Base-by-base conservation (phyloP, 2,888 invertebrate genomes). In the Nebria brevicollis region DNA sequence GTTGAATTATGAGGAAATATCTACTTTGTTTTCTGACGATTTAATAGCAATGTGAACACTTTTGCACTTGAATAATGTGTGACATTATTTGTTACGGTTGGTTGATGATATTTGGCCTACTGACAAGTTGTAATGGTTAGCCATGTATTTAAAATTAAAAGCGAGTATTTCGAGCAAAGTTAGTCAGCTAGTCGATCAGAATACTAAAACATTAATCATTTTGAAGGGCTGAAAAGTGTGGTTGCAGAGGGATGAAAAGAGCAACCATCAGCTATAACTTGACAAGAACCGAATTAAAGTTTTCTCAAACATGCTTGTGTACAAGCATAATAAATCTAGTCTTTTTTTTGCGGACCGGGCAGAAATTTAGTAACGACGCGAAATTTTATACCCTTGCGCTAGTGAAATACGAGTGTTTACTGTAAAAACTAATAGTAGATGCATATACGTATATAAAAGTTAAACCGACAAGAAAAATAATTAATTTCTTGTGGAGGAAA, bases 311-410 rank as follows among this genome's bases (percentile, higher is more conserved):
- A 43, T n/a, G 43, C 41, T 66, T 70, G 25, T 70, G 41, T 68
- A 77, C 77, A 68, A 66, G 42, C 41, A 43, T 77, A 70, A 77
- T 77, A 76, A 77, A 77, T 77, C 43, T 77, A 77, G 25, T 77
- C 68, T 76, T 76, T 76, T 20, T 68, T 25, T 34, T 34, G 34
- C 34, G 34, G 5, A 34, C 34, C 34, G 66, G 20, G 7, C 66
- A 34, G n/a, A 76, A 66, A 66, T 66, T 66, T 66, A 11, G 8
- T 10, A 73, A 73, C 4, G 34, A 41, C 15, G 11, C 41, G 15
- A 20, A 41, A 3, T 10, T 41, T 73, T 73, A 42, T n/a, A 8
- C n/a, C n/a, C 41, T 26, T 72, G 20, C 20, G 72, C 11, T 34
- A 25, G 72, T 26, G 26, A 72, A 25, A 72, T 72, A 41, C 41